Base-by-base conservation (phyloP, 2,888 invertebrate genomes). In the Lissocephala sabroskyi region DNA sequence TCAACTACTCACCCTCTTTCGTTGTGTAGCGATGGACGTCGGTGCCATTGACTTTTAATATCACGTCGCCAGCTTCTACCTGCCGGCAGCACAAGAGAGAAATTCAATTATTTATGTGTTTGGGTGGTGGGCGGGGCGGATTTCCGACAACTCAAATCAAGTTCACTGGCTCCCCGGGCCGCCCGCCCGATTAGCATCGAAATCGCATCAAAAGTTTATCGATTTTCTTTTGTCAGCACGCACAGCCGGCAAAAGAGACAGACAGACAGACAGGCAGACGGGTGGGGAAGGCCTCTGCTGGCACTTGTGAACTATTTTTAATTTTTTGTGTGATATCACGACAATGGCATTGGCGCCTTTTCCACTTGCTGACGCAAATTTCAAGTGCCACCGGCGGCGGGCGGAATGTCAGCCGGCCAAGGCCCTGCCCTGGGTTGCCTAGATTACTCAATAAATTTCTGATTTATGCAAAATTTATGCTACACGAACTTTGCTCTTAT, bases 1-100 rank as follows among this genome's bases (percentile, higher is more conserved):
- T 56, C 29, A 41, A n/a, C 1, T 5, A 63, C 65, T 64, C 63
- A 94, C 95, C 95, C 91, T 96, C 95, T 88, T 95, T 94, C 83
- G 95, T 96, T 86, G 91, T 94, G 86, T 93, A 92, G 86, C 93
- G 91, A 87, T 93, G 92, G 81, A 96, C 95, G 87, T 95, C 95
- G 82, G 93, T 93, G 87, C 94, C 94, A 87, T 96, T 96, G 84
- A 96, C 93, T 89, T 94, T 94, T 86, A 95, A 89, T 86, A 96
- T 93, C 82, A 96, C 92, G 88, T 96, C 96, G 79, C 96, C 96
- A 81, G 95, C 94, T 88, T 96, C 94, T 82, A 96, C 92, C 96
- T 96, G 89, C n/a, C n/a, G n/a, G n/a, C n/a, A n/a, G n/a, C n/a
- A n/a, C n/a, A n/a, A n/a, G n/a, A 56, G 70, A 65, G 44, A 30